Base-by-base conservation (phyloP, 2,797 vertebrate species). In the Enteromius viviparus region DNA sequence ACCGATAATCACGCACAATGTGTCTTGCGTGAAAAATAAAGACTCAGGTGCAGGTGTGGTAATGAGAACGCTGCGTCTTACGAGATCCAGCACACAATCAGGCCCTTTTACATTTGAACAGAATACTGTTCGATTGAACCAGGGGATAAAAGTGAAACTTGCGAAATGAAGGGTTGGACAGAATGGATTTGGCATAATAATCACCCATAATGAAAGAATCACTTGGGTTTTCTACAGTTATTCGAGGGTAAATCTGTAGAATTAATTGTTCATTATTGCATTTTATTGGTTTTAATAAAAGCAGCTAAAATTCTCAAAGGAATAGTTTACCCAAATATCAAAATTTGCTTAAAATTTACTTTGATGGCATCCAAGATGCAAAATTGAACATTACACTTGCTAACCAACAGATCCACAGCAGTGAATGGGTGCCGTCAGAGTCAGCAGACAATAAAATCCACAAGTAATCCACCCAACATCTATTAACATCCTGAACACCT, bases 1-100 rank as follows among this genome's bases (percentile, higher is more conserved):
- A 79, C 77, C 9, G 1, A 53, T 53, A 66, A 79, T 21, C 77
- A 53, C 11, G 29, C 45, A 68, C 77, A 53, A 37, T 53, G 6
- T 1, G 12, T 53, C 62, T 26, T 9, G 19, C 19, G 4, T 53
- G 29, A 53, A 34, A 66, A 29, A 62, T 66, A 68, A 49, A 53
- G 62, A 23, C 77, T 68, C 47, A 17, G 42, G 42, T 77, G 58
- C 58, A 47, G 72, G 29, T 76, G 8, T 14, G 12, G 26, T 4
- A 64, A 32, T 64, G 26, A 64, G 26, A 32, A 17, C 6, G 2
- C 60, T 17, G 26, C 4, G 15, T 45, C 9, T 65, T 58, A 32
- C 7, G 1, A 60, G 34, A 42, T 5, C 12, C 34, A 14, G 21
- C 11, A 40, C 34, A 15, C 51, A 40, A n/a, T 37, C 34, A 37